Base-by-base conservation (phyloP, 1,140 invertebrate genomes). In the Orius insidiosus region DNA sequence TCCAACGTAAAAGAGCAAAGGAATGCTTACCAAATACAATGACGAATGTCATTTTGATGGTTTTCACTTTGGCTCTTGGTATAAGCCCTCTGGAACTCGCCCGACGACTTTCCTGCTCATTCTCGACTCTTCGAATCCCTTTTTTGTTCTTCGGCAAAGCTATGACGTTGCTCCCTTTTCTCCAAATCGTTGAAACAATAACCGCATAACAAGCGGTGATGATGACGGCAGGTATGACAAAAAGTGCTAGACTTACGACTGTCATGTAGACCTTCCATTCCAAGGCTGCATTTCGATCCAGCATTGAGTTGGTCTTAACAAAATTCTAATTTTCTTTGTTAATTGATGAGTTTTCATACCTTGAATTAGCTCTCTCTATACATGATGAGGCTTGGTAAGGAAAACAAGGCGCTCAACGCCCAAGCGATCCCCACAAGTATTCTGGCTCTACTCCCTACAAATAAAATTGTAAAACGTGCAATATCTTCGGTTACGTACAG, bases 11-110 rank as follows among this genome's bases (percentile, higher is more conserved):
- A n/a, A n/a, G n/a, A n/a, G n/a, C n/a, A n/a, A n/a, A n/a, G n/a
- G n/a, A n/a, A n/a, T 52, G 64, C 73, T 74, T 63, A 88, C 86
- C 84, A 57, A 90, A 85, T 49, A 95, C 87, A 55, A 95, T 95
- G 47, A 89, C 85, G 52, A 94, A 80, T 1, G 90, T 94, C 89
- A 95, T 94, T 65, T 95, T 95, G 36, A 94, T 81, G n/a, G 88
- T 93, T 66, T 93, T 89, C 51, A 95, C 87, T 67, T 93, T 94
- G 6, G 90, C 90, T 54, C 84, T 70, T 1, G 89, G 89, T 58
- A 95, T 94, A 14, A 94, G 74, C 18, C 89, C 88, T 48, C 85
- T 66, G 0, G 80, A 82, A 48, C 79, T 83, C 1, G 79, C 80
- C 41, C 81, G 67, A 18, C 80, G 57, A 7, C 73, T 7, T 68